Percentiles rank a stretch among this genome's conserved stretches.
phyloP scores from a whole-genome alignment of 2,797 vertebrate species.

The Pangasius djambal region DNA sequence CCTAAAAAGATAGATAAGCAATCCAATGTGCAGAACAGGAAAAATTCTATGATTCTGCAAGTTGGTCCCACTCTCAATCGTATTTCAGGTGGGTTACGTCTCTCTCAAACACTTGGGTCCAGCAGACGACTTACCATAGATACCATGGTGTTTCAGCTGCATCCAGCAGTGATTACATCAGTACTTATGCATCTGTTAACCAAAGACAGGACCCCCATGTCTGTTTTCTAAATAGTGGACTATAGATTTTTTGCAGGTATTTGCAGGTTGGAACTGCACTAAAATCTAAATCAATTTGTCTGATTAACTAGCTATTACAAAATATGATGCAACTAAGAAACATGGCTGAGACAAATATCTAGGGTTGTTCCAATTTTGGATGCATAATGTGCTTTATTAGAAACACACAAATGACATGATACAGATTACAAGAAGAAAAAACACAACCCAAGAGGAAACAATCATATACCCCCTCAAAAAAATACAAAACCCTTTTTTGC shows the following conservation, averaged over 20 bases:
- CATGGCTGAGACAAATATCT: constrained; percentile 67
- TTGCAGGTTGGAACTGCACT: no score
- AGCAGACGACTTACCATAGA: constrained; percentile 6
- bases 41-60: not conserved
- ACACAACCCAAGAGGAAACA: constrained; percentile 36
- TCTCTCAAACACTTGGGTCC: not conserved
- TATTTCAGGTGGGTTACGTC: not conserved
- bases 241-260: not conserved
- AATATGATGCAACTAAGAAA: constrained; percentile 63
- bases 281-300: not conserved
- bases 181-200: not conserved
- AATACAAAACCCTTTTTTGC: constrained; percentile 23
- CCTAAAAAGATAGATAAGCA: not conserved
- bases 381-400: constrained; percentile 73
- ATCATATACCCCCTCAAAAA: not conserved
- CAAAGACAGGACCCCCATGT: not conserved
- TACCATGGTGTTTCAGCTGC: not conserved
- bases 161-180: not conserved
- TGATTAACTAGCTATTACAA: not conserved
- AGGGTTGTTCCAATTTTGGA: constrained; percentile 66
- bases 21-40: not conserved
- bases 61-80: not conserved
- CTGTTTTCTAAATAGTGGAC: not conserved
- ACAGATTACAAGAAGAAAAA: constrained; percentile 61
- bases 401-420: constrained; percentile 67